Percentiles rank a stretch among this genome's conserved stretches.
These are phyloP conservation scores for Galerucella pusilla DNA, from an alignment of 2,888 invertebrate genomes.

Conservation along the genomic window DNA sequence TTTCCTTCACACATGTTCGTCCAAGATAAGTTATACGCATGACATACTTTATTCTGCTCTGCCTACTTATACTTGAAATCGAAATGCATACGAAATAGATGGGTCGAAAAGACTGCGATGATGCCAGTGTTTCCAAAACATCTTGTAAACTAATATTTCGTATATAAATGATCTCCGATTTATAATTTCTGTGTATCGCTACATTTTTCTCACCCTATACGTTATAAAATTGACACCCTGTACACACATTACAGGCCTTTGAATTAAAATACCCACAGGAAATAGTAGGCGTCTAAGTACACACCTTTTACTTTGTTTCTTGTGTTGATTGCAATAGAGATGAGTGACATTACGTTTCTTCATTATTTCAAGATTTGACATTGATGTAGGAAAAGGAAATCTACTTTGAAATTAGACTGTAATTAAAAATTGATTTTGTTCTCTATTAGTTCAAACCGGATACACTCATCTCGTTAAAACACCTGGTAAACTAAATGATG, in stretches of 20 bases:
- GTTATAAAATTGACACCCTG: too few species aligned
- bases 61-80: conserved; percentile 11
- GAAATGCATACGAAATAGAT: neutral
- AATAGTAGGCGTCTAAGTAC: conserved; percentile 5
- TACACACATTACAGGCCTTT: too few species aligned
- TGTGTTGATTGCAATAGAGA: neutral
- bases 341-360: conserved; percentile 7
- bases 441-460: neutral
- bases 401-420: neutral
- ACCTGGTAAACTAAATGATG: neutral
- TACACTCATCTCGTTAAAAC: neutral
- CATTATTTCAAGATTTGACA: neutral
- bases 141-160: neutral
- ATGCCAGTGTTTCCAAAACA: neutral
- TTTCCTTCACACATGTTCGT: conserved; percentile 37
- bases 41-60: conserved; percentile 34
- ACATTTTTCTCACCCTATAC: too few species aligned
- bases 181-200: too few species aligned
- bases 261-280: neutral
- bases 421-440: neutral
- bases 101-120: neutral
- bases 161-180: neutral
- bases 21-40: conserved; percentile 38
- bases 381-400: conserved; percentile 1
- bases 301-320: neutral